phyloP scores from a whole-genome alignment of 2,888 invertebrate species.

The Hyalella azteca region DNA sequence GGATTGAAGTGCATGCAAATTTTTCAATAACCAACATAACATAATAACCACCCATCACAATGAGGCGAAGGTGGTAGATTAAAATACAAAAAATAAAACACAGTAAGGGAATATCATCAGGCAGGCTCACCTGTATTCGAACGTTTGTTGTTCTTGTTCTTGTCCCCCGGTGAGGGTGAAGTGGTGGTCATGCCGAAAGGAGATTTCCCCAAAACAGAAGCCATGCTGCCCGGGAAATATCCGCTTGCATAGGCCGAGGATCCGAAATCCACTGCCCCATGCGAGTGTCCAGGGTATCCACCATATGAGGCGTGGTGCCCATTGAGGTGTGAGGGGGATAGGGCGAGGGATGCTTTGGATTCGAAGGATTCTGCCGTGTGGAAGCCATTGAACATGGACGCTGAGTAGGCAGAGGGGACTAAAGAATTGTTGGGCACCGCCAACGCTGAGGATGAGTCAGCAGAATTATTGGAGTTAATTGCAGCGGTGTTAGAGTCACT shows the following conservation, averaged over 20 bases:
- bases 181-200: conserved; percentile 42
- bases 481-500: not conserved
- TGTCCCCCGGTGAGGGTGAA: conserved; percentile 48
- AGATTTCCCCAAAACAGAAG: conserved; percentile 51
- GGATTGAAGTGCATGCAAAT: no score
- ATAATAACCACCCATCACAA: no score
- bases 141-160: conserved; percentile 52
- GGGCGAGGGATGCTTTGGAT: not conserved
- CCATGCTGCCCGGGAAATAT: conserved; percentile 47
- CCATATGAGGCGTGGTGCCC: conserved; percentile 16
- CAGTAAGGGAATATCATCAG: no score
- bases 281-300: conserved; percentile 45
- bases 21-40: no score
- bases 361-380: not conserved
- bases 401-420: conserved; percentile 9
- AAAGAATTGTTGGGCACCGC: conserved; percentile 1
- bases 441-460: not conserved
- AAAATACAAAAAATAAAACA: no score
- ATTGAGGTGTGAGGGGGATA: conserved; percentile 6
- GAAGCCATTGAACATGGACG: conserved; percentile 25
- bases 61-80: no score
- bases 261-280: conserved; percentile 51
- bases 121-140: conserved; percentile 57
- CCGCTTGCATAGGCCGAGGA: not conserved
- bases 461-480: conserved; percentile 19